Evolutionary conservation across 2,113 vertebrate species (phyloP).

Genomic region (Corvus moneduloides): DNA sequence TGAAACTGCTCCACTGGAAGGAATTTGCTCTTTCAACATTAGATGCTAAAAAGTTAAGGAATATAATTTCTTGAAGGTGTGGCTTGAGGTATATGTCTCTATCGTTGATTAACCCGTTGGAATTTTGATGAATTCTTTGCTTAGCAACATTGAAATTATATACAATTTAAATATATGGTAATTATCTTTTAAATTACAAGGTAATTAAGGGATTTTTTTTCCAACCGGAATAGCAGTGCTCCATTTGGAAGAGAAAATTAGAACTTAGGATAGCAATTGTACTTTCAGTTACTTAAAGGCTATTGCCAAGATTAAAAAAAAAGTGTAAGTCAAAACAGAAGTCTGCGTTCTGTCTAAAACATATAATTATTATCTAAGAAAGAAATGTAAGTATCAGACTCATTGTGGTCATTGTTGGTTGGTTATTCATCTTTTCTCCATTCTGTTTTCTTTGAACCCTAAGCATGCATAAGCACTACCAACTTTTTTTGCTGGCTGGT

Average conservation of each 20-base stretch:
- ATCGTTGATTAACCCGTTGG: conserved; percentile 9
- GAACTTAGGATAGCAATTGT: conserved; percentile 36
- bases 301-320: background rate
- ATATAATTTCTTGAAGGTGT: background rate
- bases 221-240: conserved; percentile 10
- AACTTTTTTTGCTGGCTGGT: background rate
- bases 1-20: background rate
- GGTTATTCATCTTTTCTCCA: background rate
- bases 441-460: background rate
- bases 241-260: conserved; percentile 36
- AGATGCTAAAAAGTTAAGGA: background rate
- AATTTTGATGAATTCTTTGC: conserved; percentile 51
- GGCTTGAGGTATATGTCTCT: background rate
- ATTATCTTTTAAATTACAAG: conserved; percentile 60
- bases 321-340: background rate
- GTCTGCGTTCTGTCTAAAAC: background rate
- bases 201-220: conserved; percentile 62
- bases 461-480: background rate
- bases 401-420: background rate
- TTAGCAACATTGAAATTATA: conserved; percentile 60
- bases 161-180: conserved; percentile 37
- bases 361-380: background rate
- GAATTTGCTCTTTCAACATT: conserved; percentile 7
- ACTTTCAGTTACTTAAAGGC: background rate
- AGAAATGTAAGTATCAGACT: background rate